Conservation (phyloP, 1,140 invertebrate species). For the Hyles vespertilio region DNA sequence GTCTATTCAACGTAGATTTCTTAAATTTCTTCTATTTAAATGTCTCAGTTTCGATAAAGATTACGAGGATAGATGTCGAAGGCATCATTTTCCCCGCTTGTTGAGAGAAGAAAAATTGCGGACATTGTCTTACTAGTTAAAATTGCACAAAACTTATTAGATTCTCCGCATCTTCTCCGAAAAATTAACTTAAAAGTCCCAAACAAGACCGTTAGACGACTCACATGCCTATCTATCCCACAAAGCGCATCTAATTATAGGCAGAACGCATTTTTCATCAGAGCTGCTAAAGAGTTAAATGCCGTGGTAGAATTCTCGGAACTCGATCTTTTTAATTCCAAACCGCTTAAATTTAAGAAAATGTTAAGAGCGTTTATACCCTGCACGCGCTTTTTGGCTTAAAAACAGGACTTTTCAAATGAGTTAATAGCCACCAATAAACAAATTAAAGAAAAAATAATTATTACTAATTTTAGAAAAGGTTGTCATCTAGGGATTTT, state of each 20-base stretch:
- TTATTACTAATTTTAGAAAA: no score
- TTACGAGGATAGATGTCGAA: slow-evolving; percentile 12
- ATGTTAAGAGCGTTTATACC: no score
- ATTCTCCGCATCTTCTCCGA: slow-evolving; percentile 9
- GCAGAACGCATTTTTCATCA: background rate
- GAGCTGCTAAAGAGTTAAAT: slow-evolving; percentile 1
- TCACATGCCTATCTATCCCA: background rate
- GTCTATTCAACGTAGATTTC: slow-evolving; percentile 14
- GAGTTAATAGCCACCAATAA: no score
- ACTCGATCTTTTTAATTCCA: background rate
- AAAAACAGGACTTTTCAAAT: no score
- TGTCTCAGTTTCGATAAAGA: slow-evolving; percentile 5
- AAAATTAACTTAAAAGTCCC: slow-evolving; percentile 1
- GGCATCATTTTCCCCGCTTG: slow-evolving; percentile 17
- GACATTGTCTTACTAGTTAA: slow-evolving; percentile 8
- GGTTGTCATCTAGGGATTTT: no score
- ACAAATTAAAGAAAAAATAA: no score
- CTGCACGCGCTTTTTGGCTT: no score
- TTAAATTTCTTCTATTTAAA: slow-evolving; percentile 14
- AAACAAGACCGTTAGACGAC: background rate
- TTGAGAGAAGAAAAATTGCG: slow-evolving; percentile 13
- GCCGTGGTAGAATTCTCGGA: background rate
- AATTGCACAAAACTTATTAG: slow-evolving; percentile 3
- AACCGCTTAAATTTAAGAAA: background rate
- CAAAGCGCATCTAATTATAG: slow-evolving; percentile 6